Evolutionary conservation across 2,888 invertebrate species (phyloP).

Genomic region (Acanthacorydalis orientalis): DNA sequence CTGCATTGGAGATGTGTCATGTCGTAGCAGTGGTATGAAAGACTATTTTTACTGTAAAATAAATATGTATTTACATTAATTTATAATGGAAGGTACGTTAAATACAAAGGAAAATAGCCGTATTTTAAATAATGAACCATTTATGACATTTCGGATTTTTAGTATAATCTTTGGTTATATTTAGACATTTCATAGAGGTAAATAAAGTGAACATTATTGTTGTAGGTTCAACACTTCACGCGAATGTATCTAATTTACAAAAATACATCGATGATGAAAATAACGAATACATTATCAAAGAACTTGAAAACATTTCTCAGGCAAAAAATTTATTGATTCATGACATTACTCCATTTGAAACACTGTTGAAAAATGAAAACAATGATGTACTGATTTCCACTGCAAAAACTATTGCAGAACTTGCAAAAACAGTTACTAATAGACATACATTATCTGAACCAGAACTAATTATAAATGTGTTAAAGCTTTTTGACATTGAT

Average conservation of each 20-base stretch:
- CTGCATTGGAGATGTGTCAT: too few relatives aligned
- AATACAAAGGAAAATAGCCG: too few relatives aligned
- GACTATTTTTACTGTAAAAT: too few relatives aligned
- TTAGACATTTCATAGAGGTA: too few relatives aligned
- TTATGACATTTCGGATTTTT: too few relatives aligned
- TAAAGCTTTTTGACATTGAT: constrained; percentile 34
- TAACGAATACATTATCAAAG: neutral
- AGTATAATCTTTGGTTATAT: too few relatives aligned
- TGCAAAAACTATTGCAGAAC: constrained; percentile 62
- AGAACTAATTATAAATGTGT: constrained; percentile 38
- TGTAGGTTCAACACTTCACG: too few relatives aligned
- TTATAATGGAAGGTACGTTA: too few relatives aligned
- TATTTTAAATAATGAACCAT: too few relatives aligned
- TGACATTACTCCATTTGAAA: constrained; percentile 28
- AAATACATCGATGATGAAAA: constrained; percentile 4
- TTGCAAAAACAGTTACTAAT: constrained; percentile 61
- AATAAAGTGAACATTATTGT: too few relatives aligned
- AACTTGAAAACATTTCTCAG: constrained; percentile 15
- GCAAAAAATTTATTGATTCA: constrained; percentile 31
- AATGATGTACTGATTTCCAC: constrained; percentile 35
- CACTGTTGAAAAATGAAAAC: constrained; percentile 28
- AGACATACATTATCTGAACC: constrained; percentile 49
- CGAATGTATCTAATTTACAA: neutral
- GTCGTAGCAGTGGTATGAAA: too few relatives aligned
- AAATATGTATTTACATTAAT: too few relatives aligned